Base-by-base conservation (phyloP, 2,797 vertebrate genomes). In the Dallia pectoralis region DNA sequence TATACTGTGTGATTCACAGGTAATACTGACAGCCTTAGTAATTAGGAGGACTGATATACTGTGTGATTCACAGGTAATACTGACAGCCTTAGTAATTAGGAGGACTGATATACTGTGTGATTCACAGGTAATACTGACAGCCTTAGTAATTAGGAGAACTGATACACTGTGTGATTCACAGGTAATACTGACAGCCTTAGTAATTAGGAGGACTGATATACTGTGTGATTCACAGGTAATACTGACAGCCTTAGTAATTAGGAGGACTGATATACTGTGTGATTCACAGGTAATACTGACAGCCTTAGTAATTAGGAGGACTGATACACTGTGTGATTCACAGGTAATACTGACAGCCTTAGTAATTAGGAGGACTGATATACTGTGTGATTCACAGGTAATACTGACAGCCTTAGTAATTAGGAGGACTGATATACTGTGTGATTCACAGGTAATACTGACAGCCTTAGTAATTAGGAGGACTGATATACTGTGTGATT, bases 331-430 rank as follows among this genome's bases (percentile, higher is more conserved):
- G 78, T 80, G 84, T 80, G 59, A 81, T 89, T 90, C 90, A 88
- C 80, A 83, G 85, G 86, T 85, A 74, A 72, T 79, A 89, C 88
- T 87, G 86, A 73, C 79, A 66, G 36, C 87, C 88, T 93, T 81
- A 93, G 88, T 92, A 91, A 92, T 87, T 74, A 40, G 59, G 40
- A 82, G 79, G 84, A 85, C 87, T 82, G 81, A 87, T 83, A 78
- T 84, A 81, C 82, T 81, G 78, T 80, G 84, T 80, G 59, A 81
- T 89, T 90, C 90, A 88, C 80, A 83, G 85, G 86, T 85, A 74
- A 72, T 79, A 89, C 88, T 87, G 86, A 73, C 79, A 66, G 36
- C 87, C 88, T 93, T 81, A 93, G 88, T 92, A 91, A 92, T 87
- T 74, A 40, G 59, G 40, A 82, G 79, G 84, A 85, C 87, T 82